Conservation (phyloP, 2,113 vertebrate genomes). For the Sinocyclocheilus rhinocerous region DNA sequence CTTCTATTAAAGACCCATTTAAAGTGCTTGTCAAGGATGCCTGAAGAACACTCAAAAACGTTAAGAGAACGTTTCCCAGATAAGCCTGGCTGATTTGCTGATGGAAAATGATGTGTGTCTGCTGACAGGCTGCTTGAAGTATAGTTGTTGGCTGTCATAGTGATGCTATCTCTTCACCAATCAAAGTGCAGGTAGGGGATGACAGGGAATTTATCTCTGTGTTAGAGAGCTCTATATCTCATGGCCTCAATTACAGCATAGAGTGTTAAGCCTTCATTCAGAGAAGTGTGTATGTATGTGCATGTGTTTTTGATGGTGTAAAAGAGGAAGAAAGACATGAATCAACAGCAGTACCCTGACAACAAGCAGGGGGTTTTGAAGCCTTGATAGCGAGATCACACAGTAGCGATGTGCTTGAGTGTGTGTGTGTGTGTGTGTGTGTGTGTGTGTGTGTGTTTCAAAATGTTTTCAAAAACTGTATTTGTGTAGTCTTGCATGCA, state of each 20-base stretch:
- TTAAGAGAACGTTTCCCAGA: slow-evolving; percentile 27
- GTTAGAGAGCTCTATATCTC: slow-evolving; percentile 42
- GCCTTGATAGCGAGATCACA: slow-evolving; percentile 23
- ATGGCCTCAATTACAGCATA: slow-evolving; percentile 44
- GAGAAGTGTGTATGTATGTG: slow-evolving; percentile 42
- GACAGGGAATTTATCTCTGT: slow-evolving; percentile 43
- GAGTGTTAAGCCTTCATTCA: slow-evolving; percentile 25
- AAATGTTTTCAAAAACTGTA: not conserved
- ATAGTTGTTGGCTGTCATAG: slow-evolving; percentile 25
- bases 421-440: not conserved
- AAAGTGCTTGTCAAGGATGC: slow-evolving; percentile 17
- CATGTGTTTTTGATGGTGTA: slow-evolving; percentile 16
- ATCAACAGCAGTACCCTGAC: slow-evolving; percentile 28
- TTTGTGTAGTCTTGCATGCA: not conserved
- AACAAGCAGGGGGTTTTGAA: not conserved
- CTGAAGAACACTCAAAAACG: slow-evolving; percentile 7
- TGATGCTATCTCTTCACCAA: slow-evolving; percentile 38
- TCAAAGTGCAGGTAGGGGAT: slow-evolving; percentile 28
- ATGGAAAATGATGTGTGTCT: slow-evolving; percentile 38
- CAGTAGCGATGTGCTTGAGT: not conserved
- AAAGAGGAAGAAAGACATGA: slow-evolving; percentile 36
- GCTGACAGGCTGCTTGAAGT: slow-evolving; percentile 41
- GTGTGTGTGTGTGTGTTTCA: not conserved
- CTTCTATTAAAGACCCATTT: slow-evolving; percentile 29
- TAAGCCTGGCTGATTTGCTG: slow-evolving; percentile 33